A percentile compares a stretch with the other conserved stretches of the same genome.
phyloP scores from a whole-genome alignment of 2,113 vertebrate species.

The Harpagus bidentatus region DNA sequence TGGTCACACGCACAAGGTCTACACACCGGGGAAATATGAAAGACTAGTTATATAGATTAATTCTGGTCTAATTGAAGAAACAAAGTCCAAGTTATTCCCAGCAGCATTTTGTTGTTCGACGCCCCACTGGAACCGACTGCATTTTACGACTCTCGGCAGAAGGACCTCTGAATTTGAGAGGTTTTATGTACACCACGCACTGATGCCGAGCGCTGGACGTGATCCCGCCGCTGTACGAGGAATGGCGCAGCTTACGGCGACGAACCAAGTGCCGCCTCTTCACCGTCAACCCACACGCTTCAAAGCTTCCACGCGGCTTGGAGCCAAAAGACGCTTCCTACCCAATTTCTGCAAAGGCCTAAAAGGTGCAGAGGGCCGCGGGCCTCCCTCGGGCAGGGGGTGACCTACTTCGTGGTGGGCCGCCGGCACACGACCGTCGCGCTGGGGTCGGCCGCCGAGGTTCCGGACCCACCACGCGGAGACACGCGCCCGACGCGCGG shows the following conservation, averaged over 20 bases:
- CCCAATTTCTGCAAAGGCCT: not conserved
- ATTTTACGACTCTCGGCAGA: not conserved
- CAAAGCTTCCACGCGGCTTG: not conserved
- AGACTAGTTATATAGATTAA: not conserved
- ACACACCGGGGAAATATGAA: not conserved
- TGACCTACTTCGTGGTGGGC: not conserved
- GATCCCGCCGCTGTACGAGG: not conserved
- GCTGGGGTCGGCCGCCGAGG: not conserved
- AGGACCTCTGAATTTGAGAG: not conserved
- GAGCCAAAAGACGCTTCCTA: not conserved
- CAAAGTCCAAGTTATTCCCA: constrained; percentile 8
- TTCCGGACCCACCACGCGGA: fast-evolving
- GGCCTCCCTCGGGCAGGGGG: not conserved
- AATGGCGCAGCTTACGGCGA: fast-evolving
- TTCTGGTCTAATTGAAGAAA: constrained; percentile 28
- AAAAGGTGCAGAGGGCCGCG: fast-evolving
- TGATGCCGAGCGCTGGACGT: fast-evolving
- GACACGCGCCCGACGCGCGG: fast-evolving
- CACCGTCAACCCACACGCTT: fast-evolving
- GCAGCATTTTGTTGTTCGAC: not conserved
- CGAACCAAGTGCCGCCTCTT: fast-evolving
- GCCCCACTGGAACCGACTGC: not conserved
- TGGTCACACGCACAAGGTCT: not conserved
- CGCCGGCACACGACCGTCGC: fast-evolving
- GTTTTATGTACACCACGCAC: not conserved